Evolutionary conservation across 2,888 invertebrate species (phyloP), one percentile per base, ranked within the genome.

Genomic region (Eristalis arbustorum): DNA sequence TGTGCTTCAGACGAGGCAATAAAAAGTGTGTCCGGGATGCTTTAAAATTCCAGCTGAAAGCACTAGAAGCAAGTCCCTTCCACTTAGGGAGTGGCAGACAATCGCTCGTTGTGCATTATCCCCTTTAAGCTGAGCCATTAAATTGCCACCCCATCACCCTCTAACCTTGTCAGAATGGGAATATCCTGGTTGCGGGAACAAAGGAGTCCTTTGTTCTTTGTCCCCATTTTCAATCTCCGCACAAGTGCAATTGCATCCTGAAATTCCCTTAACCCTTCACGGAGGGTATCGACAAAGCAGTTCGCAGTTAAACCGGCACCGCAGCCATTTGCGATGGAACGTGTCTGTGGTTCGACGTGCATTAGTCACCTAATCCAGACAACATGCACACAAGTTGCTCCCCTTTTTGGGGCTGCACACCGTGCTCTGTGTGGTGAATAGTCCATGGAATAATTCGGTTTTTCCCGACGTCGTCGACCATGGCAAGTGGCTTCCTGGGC

Each of bases 331-430:
- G 18, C 49, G 49, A 42, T 40, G 66, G 40, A 31, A n/a, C 22
- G 37, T 42, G 31, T 63, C 18, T 63, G 66, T 14, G n/a, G 22
- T 49, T 68, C 34, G 42, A 61, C 23, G 22, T 67, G 59, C 49
- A 68, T 66, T 67, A 67, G 66, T 67, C 42, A 75, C 67, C 34
- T 49, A 66, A 64, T 74, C 57, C 64, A 57, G 73, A 56, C 57
- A 64, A 34, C 37, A 40, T n/a, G 68, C 57, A 68, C 57, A 57
- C 57, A 31, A 31, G 57, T 14, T 11, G 42, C n/a, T 61, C 25
- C 37, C 61, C 37, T 34, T 22, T 31, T 1, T 8, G n/a, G 25
- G 23, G 40, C 11, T 61, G 40, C 22, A 61, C n/a, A 42, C 37
- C 37, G 28, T 67, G n/a, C 40, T 6, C 40, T 6, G 18, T 18